phyloP scores from a whole-genome alignment of 2,113 vertebrate species.

The Halcyon malimbica region DNA sequence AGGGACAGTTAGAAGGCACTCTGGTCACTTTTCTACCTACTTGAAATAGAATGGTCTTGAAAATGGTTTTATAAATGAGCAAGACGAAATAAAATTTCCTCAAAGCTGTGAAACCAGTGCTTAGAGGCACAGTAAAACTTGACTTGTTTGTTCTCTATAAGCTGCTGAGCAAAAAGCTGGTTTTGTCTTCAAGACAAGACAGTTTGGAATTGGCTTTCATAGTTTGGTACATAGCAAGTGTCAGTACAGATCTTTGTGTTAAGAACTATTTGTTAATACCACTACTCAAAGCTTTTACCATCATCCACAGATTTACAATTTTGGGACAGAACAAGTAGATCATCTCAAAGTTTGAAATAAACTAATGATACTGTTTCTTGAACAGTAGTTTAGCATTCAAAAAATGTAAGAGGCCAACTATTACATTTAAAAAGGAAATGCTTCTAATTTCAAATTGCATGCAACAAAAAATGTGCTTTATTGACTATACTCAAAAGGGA shows the following conservation, averaged over 20 bases:
- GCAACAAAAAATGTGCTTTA: not conserved
- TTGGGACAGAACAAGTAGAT: not conserved
- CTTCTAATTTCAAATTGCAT: not conserved
- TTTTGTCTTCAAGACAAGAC: not conserved
- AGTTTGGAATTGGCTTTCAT: not conserved
- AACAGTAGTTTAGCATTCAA: not conserved
- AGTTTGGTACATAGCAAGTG: not conserved
- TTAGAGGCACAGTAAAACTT: not conserved
- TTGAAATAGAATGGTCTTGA: not conserved
- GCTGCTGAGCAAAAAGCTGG: not conserved
- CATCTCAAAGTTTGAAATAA: not conserved
- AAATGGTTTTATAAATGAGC: not conserved
- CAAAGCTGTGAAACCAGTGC: not conserved
- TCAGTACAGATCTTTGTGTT: not conserved
- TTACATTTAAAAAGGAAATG: not conserved
- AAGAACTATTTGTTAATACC: not conserved
- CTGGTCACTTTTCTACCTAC: not conserved
- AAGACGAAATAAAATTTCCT: not conserved
- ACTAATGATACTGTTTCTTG: not conserved
- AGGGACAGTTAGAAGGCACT: not conserved
- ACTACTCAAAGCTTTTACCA: not conserved
- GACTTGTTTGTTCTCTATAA: not conserved
- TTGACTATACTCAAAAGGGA: not conserved
- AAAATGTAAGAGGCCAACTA: not conserved
- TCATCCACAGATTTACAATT: not conserved